Conservation (phyloP, 2,888 invertebrate species). For the Xylophagus ater region DNA sequence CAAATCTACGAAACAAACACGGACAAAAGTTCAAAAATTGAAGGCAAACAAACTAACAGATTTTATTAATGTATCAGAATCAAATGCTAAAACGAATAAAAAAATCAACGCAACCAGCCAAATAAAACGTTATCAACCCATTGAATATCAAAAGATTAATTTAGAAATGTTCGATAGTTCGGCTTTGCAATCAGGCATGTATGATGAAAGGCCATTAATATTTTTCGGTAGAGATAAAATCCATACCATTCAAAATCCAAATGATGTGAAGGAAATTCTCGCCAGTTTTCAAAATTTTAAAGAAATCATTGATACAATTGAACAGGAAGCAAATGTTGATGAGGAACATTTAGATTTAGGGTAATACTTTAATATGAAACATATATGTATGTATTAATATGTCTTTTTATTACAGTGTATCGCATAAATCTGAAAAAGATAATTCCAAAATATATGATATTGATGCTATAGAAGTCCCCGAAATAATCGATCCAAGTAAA, state of each 20-base stretch:
- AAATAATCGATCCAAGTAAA: too few relatives aligned
- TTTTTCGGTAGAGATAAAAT: constrained; percentile 30
- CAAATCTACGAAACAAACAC: constrained; percentile 50
- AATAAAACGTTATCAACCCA: constrained; percentile 22
- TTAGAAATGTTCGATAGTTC: constrained; percentile 29
- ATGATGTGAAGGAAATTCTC: constrained; percentile 28
- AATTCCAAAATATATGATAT: too few relatives aligned
- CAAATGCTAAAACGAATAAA: constrained; percentile 38
- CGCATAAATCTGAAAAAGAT: too few relatives aligned
- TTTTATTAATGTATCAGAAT: constrained; percentile 47
- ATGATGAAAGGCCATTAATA: constrained; percentile 33
- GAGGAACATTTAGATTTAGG: constrained; percentile 15
- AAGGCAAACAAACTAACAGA: constrained; percentile 54
- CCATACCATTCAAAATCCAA: constrained; percentile 23
- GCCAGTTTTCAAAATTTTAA: constrained; percentile 35
- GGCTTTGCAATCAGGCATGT: constrained; percentile 25
- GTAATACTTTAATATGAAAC: too few relatives aligned
- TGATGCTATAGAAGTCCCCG: too few relatives aligned
- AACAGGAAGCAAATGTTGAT: constrained; percentile 25
- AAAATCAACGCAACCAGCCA: constrained; percentile 8
- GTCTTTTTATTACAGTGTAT: too few relatives aligned
- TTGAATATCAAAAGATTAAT: constrained; percentile 33
- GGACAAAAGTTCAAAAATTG: constrained; percentile 55
- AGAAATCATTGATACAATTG: constrained; percentile 31
- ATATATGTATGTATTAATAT: too few relatives aligned